phyloP scores from a whole-genome alignment of 1,140 invertebrate genomes.

The Drosophila jambulina region DNA sequence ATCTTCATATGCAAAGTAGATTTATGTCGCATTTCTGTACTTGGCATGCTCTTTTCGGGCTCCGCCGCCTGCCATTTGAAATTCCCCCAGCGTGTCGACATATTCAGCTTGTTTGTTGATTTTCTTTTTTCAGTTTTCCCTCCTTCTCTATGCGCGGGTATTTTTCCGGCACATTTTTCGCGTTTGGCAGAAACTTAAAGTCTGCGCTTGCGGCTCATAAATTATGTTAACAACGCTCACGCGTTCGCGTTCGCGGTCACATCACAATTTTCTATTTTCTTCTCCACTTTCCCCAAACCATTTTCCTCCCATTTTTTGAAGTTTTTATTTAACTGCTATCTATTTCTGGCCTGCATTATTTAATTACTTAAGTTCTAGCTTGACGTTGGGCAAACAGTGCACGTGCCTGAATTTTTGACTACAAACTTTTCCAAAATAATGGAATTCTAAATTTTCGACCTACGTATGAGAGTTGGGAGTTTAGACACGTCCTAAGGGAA shows the following conservation, averaged over 20 bases:
- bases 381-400: conserved; percentile 17
- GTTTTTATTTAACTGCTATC: conserved; percentile 13
- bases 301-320: background rate
- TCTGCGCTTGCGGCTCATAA: conserved; percentile 12
- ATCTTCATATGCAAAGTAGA: conserved; percentile 41
- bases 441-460: conserved; percentile 27
- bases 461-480: conserved; percentile 9
- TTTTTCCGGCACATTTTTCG: conserved; percentile 8
- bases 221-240: conserved; percentile 7
- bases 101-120: conserved; percentile 35
- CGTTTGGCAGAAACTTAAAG: conserved; percentile 6
- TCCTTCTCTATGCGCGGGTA: background rate
- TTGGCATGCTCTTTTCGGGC: conserved; percentile 5
- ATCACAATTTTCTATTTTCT: background rate
- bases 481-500: conserved; percentile 26
- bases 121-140: background rate
- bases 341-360: conserved; percentile 38
- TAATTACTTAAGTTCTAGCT: conserved; percentile 31
- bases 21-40: conserved; percentile 32
- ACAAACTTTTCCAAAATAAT: conserved; percentile 28
- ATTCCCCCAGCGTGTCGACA: conserved; percentile 37
- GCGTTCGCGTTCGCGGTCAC: background rate
- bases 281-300: background rate
- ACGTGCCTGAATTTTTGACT: conserved; percentile 40
- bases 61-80: conserved; percentile 4